phyloP scores from a whole-genome alignment of 2,113 vertebrate species.

The Nicator chloris region DNA sequence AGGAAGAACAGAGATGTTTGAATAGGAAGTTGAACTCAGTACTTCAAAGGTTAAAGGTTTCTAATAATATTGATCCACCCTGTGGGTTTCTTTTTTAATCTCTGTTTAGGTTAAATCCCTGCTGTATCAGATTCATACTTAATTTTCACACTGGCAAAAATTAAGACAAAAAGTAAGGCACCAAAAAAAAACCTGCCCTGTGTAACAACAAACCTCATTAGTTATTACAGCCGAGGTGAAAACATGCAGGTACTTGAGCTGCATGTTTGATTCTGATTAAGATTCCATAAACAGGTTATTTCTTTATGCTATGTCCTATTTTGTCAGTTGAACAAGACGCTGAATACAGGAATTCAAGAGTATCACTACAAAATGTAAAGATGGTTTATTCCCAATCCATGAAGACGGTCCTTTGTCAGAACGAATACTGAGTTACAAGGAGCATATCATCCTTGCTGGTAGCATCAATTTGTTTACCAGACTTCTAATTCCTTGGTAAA shows the following conservation, averaged over 20 bases:
- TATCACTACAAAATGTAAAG: neutral
- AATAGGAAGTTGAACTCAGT: constrained; percentile 74
- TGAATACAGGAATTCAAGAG: constrained; percentile 46
- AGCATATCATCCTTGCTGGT: constrained; percentile 48
- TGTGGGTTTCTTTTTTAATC: constrained; percentile 43
- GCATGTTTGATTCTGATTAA: constrained; percentile 5
- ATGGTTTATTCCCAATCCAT: constrained; percentile 43
- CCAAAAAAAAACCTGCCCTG: constrained; percentile 75
- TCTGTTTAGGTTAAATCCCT: constrained; percentile 77
- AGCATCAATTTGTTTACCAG: constrained; percentile 64
- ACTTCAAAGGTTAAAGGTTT: constrained; percentile 74
- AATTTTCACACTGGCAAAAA: constrained; percentile 80
- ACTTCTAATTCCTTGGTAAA: constrained; percentile 61
- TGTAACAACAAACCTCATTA: constrained; percentile 57
- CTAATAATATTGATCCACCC: constrained; percentile 74
- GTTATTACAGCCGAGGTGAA: constrained; percentile 42
- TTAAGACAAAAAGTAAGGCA: constrained; percentile 83
- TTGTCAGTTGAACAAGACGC: constrained; percentile 42
- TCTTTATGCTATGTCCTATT: constrained; percentile 43
- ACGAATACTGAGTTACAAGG: constrained; percentile 37
- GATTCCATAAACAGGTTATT: constrained; percentile 52
- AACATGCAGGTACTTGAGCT: constrained; percentile 39
- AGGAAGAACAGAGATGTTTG: constrained; percentile 72
- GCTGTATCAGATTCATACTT: constrained; percentile 76
- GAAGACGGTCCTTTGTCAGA: constrained; percentile 56